Conservation (phyloP, 2,113 vertebrate genomes). For the Entomyzon cyanotis region DNA sequence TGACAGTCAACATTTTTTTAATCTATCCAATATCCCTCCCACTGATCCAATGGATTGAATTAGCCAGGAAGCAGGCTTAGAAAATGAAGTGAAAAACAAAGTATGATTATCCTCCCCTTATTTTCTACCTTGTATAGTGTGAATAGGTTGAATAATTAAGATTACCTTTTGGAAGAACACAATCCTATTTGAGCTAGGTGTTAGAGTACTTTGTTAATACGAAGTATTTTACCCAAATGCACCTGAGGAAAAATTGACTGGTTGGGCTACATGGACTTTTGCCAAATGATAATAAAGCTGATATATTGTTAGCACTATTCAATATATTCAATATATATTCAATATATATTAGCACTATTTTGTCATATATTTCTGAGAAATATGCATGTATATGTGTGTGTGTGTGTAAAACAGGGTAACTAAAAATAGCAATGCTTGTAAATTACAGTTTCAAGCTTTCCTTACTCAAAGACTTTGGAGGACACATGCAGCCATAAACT, state of each 20-base stretch:
- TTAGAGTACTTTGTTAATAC: neutral
- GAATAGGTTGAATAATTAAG: neutral
- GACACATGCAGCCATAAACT: neutral
- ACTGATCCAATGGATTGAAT: conserved; percentile 26
- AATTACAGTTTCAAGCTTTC: neutral
- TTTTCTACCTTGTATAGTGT: neutral
- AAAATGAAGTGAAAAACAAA: conserved; percentile 25
- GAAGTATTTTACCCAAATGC: neutral
- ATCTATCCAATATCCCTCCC: neutral
- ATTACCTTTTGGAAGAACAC: neutral
- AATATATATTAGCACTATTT: neutral
- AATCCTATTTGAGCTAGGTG: neutral
- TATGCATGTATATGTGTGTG: neutral
- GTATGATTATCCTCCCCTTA: neutral
- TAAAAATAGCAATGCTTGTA: neutral
- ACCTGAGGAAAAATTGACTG: neutral
- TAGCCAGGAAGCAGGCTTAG: conserved; percentile 10
- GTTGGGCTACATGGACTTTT: neutral
- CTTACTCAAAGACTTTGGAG: neutral
- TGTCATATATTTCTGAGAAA: neutral
- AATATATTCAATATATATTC: no score
- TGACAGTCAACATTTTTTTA: conserved; percentile 22
- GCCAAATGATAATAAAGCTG: neutral
- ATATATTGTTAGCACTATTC: neutral
- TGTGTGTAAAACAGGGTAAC: neutral